Percentiles rank a stretch among this genome's conserved stretches.
These are phyloP conservation scores for Varroa destructor DNA, from an alignment of 1,140 invertebrate genomes.

Conservation along the genomic window DNA sequence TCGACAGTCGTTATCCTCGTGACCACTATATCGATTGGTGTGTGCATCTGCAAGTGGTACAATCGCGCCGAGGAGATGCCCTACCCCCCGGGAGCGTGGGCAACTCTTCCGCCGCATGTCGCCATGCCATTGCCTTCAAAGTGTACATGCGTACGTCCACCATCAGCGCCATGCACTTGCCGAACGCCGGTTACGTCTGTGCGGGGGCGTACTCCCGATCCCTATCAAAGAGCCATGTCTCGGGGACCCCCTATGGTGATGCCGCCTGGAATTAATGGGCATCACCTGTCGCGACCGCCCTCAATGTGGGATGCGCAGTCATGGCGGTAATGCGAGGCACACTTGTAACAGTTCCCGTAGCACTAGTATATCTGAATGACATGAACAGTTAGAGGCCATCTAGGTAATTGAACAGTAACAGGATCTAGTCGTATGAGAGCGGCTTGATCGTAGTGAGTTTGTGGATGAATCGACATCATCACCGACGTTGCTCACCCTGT, in stretches of 20 bases:
- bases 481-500: too few relatives aligned
- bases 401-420: too few relatives aligned
- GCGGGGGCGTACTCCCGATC: conserved; percentile 1
- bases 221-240: conserved; percentile 23
- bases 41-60: conserved; percentile 27
- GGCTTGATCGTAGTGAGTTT: too few relatives aligned
- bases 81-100: conserved; percentile 54
- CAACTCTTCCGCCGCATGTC: conserved; percentile 48
- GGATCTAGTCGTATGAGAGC: too few relatives aligned
- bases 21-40: conserved; percentile 20
- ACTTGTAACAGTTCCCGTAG: too few relatives aligned
- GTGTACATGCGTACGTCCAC: conserved; percentile 41
- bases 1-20: conserved; percentile 26
- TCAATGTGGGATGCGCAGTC: conserved; percentile 22
- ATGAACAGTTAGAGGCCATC: too few relatives aligned
- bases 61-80: conserved; percentile 34
- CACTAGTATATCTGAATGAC: too few relatives aligned
- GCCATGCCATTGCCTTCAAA: conserved; percentile 40
- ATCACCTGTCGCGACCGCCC: too few relatives aligned
- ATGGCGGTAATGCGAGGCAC: conserved; percentile 16
- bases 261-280: neutral
- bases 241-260: conserved; percentile 15
- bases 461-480: too few relatives aligned
- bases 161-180: conserved; percentile 36
- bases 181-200: neutral